Evolutionary conservation across 2,888 invertebrate genomes (phyloP), one percentile per base, ranked within the genome.

Genomic region (Aplocera efformata): DNA sequence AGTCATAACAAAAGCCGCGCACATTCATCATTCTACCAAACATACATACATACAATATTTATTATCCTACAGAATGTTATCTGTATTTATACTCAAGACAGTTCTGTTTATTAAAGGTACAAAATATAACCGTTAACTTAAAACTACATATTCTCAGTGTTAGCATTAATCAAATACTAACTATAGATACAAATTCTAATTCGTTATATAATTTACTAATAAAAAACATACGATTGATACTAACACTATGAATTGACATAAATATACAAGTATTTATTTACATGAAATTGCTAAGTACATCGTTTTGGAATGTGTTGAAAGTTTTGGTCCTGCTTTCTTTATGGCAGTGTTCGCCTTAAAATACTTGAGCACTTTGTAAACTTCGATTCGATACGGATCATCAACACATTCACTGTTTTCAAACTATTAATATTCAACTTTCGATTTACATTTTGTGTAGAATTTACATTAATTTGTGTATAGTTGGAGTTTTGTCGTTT

Each of bases 381-480:
- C 75, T 73, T 76, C 72, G 72, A 70, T 66, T 50, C 33, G 56
- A 65, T 63, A 75, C 63, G 66, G 74, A 76, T 79, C 71, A 84
- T 88, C 88, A 88, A 86, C 88, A 88, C 86, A 88, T 64, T 83
- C 88, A 88, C 88, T 86, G 88, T 88, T 88, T 81, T 42, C 20
- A 20, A 46, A 51, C 39, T 49, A 46, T 45, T 52, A 47, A 53
- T 52, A 48, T 53, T 55, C 53, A 56, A 48, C 46, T 32, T 24
- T 32, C 24, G 21, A 32, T 25, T n/a, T 28, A 20, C 22, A 10
- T 30, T 32, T 24, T 29, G 10, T 35, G 13, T 17, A 17, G 5
- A 17, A 17, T 3, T 17, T 3, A 17, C 5, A 17, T 17, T 17
- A 17, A 17, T 17, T 17, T 17, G 5, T 5, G 5, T 17, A 3